Conservation (phyloP, 2,113 vertebrate species). For the Nanger granti region DNA sequence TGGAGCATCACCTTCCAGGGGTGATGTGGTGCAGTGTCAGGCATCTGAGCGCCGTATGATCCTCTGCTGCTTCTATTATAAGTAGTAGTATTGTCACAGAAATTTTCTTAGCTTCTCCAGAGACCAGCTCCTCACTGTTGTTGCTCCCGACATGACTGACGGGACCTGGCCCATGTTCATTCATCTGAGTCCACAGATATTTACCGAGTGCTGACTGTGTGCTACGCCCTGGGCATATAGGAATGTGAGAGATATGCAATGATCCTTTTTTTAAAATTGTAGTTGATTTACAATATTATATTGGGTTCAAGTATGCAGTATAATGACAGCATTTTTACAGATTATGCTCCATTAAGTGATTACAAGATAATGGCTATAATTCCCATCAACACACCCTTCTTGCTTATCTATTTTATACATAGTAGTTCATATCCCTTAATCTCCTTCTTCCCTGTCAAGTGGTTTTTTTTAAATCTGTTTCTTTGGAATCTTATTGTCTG, state of each 20-base stretch:
- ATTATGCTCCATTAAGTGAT: not conserved
- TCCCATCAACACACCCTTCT: not conserved
- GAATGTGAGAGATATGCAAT: not conserved
- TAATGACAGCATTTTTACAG: not conserved
- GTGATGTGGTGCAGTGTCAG: not conserved
- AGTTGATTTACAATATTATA: not conserved
- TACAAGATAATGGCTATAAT: not conserved
- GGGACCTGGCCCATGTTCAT: not conserved
- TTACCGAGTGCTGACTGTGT: not conserved
- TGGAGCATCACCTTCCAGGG: not conserved
- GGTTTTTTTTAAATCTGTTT: not conserved
- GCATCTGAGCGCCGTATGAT: not conserved
- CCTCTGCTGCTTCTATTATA: not conserved
- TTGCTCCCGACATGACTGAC: accelerated
- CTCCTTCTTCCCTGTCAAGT: not conserved
- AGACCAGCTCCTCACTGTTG: not conserved
- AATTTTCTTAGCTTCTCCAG: not conserved
- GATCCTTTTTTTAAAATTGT: not conserved
- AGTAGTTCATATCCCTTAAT: not conserved
- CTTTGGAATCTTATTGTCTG: not conserved
- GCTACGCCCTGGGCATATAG: not conserved
- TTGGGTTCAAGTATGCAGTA: not conserved
- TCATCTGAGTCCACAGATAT: not conserved
- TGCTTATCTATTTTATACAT: not conserved
- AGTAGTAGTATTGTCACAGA: not conserved